These are phyloP conservation scores for Pachycephus smyrnensis DNA, from an alignment of 2,888 invertebrate species.

Conservation along the genomic window DNA sequence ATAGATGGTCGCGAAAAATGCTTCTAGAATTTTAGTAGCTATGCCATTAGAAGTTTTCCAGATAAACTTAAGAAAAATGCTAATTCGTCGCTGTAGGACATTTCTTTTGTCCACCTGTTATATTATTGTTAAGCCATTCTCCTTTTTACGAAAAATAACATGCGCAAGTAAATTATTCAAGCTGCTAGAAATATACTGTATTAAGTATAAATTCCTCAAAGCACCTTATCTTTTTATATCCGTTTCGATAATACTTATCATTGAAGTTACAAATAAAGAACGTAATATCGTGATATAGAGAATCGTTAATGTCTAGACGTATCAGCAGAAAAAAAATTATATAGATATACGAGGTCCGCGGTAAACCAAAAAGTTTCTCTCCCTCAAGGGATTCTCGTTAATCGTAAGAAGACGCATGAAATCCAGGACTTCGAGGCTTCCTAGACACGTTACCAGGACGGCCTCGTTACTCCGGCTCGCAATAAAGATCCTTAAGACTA, in stretches of 20 bases:
- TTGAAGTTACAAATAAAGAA: not conserved
- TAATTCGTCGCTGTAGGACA: not conserved
- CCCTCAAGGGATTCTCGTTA: not conserved
- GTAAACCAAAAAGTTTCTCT: not conserved
- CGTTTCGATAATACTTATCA: not conserved
- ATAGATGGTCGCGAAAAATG: not conserved
- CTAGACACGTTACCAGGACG: not conserved
- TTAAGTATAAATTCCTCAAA: not conserved
- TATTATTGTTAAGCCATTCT: not conserved
- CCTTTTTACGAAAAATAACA: not conserved
- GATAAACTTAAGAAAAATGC: conserved; percentile 30
- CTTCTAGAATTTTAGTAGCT: conserved; percentile 33
- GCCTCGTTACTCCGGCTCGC: not conserved
- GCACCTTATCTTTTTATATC: not conserved
- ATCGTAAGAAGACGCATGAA: not conserved
- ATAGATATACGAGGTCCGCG: not conserved
- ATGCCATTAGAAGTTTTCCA: conserved; percentile 42
- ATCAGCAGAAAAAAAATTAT: not conserved
- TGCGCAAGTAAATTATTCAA: not conserved
- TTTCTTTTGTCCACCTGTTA: not conserved
- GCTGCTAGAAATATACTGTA: not conserved
- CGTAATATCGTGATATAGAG: not conserved
- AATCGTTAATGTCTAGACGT: not conserved
- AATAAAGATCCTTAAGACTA: not conserved
- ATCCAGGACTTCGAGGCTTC: not conserved